Conservation (phyloP, 2,888 invertebrate species). For the Craniophora ligustri region DNA sequence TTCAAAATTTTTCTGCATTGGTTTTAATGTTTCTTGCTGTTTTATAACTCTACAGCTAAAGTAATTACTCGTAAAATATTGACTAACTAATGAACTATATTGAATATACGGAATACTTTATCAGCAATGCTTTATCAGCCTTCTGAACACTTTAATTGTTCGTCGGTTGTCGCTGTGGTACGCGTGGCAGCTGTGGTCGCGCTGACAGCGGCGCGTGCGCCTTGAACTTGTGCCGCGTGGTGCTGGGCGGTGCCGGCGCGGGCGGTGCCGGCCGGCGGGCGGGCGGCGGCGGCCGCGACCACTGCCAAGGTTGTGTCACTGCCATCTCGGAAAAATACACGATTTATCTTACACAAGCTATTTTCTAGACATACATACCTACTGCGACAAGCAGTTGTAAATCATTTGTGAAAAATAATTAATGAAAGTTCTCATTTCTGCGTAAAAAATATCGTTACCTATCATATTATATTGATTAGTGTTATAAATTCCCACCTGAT, state of each 20-base stretch:
- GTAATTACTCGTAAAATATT: too few relatives aligned
- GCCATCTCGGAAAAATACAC: background rate
- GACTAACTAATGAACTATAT: too few relatives aligned
- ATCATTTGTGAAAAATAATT: background rate
- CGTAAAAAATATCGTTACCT: background rate
- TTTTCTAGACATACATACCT: background rate
- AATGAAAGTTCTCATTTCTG: background rate
- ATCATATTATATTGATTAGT: too few relatives aligned
- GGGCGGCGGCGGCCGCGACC: background rate
- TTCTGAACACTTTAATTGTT: background rate
- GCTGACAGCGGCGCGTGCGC: constrained; percentile 3
- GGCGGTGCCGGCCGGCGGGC: background rate
- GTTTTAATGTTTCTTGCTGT: too few relatives aligned
- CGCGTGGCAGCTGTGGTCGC: background rate
- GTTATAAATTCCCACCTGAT: too few relatives aligned
- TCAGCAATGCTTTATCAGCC: background rate
- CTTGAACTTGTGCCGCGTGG: constrained; percentile 27
- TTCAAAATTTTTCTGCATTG: too few relatives aligned
- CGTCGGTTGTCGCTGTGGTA: background rate
- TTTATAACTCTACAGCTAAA: too few relatives aligned
- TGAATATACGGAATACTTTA: too few relatives aligned
- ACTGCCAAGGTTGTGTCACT: constrained; percentile 9
- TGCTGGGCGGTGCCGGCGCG: background rate
- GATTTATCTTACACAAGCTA: background rate
- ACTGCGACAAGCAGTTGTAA: background rate